Base-by-base conservation (phyloP, 2,888 invertebrate genomes). In the Rhamnusium bicolor region DNA sequence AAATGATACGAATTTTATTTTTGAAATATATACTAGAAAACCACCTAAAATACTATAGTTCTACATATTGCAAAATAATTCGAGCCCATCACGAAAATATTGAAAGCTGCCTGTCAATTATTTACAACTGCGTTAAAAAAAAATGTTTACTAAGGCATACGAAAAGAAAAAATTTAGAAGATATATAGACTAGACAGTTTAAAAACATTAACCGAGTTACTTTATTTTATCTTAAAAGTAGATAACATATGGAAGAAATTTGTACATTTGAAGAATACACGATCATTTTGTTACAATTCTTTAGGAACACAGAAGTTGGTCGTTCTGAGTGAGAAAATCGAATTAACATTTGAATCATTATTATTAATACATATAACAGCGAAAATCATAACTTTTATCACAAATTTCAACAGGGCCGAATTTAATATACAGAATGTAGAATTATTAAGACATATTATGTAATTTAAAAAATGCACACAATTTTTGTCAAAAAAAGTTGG, bases 301-400 rank as follows among this genome's bases (percentile, higher is more conserved):
- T n/a, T n/a, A n/a, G n/a, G n/a, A n/a, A n/a, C n/a, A n/a, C n/a
- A n/a, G n/a, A n/a, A n/a, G n/a, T n/a, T n/a, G n/a, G n/a, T n/a
- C n/a, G n/a, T n/a, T n/a, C n/a, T n/a, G n/a, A n/a, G n/a, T n/a
- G n/a, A n/a, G n/a, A n/a, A n/a, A n/a, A n/a, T n/a, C n/a, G n/a
- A n/a, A n/a, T 24, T 24, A 2, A 4, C 6, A 40, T 40, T 40
- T 12, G 12, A 40, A 40, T 40, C 40, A n/a, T 51, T 19, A 19
- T 1, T 49, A 51, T 10, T 51, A n/a, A 18, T 19, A 24, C 24
- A 54, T 24, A 24, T n/a, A 54, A 63, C 6, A 47, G 40, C 29
- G 68, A 72, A 65, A 72, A 71, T 61, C 49, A 72, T 66, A 72
- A 72, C 54, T 71, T n/a, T 72, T 60, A 70, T 69, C 53, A 68